Evolutionary conservation across 2,797 vertebrate genomes (phyloP).

Genomic region (Jordanella pulchra): DNA sequence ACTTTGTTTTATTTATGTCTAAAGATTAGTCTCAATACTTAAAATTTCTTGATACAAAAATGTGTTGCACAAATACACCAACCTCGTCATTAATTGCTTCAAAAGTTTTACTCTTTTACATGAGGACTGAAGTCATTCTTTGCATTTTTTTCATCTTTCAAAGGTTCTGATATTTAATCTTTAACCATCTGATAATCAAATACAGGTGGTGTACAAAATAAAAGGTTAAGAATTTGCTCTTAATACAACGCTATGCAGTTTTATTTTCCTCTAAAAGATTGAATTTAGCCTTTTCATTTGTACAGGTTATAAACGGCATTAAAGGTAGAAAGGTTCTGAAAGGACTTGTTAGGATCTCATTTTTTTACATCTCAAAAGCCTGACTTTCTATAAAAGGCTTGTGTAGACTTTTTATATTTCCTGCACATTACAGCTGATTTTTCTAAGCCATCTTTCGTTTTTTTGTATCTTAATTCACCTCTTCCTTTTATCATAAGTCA

Average conservation of each 20-base stretch:
- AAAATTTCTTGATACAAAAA: no score
- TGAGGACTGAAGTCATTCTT: no score
- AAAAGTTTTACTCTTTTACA: no score
- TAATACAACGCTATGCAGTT: background rate
- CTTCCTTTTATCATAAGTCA: constrained; percentile 28
- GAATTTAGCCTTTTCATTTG: background rate
- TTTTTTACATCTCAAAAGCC: background rate
- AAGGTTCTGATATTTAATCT: no score
- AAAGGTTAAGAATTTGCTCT: background rate
- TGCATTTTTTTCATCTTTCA: no score
- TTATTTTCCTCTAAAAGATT: background rate
- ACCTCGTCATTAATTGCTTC: no score
- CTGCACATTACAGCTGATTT: constrained; percentile 14
- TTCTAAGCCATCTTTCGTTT: constrained; percentile 26
- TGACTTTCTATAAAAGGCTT: background rate
- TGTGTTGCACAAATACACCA: no score
- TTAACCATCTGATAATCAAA: no score
- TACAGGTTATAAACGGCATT: background rate
- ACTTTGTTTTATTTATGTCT: no score
- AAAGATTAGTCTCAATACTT: no score
- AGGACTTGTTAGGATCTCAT: background rate
- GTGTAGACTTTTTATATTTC: background rate
- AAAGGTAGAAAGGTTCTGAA: background rate
- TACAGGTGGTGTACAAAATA: background rate
- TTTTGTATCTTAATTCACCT: constrained; percentile 48